Percentiles rank a stretch among this genome's conserved stretches.
Conservation (phyloP, 1,140 invertebrate genomes). For the Eriosoma lanigerum region DNA sequence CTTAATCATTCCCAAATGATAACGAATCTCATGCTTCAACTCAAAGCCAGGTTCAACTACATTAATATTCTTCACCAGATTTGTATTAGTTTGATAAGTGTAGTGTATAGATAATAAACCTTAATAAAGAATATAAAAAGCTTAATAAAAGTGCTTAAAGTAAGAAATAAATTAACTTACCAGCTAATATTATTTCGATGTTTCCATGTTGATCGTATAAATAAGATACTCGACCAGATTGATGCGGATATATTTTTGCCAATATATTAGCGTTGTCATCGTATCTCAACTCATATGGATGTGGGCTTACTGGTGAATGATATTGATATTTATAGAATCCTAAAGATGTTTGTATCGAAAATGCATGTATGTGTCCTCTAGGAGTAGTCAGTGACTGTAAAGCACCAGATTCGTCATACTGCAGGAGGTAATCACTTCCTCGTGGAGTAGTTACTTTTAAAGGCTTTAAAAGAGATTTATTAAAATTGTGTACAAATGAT, state of each 20-base stretch:
- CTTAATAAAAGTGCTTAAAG: not conserved
- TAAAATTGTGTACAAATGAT: constrained; percentile 1
- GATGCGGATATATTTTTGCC: constrained; percentile 85
- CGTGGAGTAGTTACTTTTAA: constrained; percentile 88
- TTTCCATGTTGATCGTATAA: constrained; percentile 82
- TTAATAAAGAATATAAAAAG: constrained; percentile 54
- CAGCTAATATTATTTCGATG: constrained; percentile 81
- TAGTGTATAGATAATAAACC: constrained; percentile 85
- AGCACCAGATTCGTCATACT: constrained; percentile 89
- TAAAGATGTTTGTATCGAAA: constrained; percentile 85
- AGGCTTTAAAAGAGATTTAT: constrained; percentile 62
- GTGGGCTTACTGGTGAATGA: constrained; percentile 83
- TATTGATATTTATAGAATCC: constrained; percentile 92
- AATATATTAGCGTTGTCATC: constrained; percentile 86
- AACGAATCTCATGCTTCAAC: constrained; percentile 83
- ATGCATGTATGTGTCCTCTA: constrained; percentile 87
- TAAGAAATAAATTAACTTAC: constrained; percentile 53
- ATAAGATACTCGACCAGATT: constrained; percentile 84
- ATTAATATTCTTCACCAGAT: constrained; percentile 80
- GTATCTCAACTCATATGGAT: constrained; percentile 87
- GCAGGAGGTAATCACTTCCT: constrained; percentile 86
- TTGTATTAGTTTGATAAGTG: constrained; percentile 81
- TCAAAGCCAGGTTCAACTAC: constrained; percentile 84
- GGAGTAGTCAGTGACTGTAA: constrained; percentile 88
- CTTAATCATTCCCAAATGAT: constrained; percentile 85